phyloP scores from a whole-genome alignment of 2,888 invertebrate species.

The Meghimatium bilineatum region DNA sequence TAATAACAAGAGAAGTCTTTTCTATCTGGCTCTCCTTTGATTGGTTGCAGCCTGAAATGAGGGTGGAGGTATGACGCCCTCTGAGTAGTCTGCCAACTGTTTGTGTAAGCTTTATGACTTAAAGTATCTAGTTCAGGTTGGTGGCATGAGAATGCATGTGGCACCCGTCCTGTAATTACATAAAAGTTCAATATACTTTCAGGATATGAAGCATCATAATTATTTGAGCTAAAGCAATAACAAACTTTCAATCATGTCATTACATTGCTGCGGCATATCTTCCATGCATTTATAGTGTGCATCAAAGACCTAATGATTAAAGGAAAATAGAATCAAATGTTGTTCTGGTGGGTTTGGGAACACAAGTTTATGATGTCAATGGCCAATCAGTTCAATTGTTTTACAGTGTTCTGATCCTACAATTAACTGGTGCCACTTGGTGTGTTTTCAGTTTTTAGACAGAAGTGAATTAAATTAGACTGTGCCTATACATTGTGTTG shows the following conservation, averaged over 20 bases:
- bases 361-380: no score
- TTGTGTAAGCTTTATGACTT: conserved; percentile 64
- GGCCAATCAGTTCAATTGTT: no score
- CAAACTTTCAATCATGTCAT: neutral
- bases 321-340: no score
- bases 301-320: no score
- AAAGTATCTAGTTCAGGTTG: conserved; percentile 73
- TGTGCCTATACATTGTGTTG: no score
- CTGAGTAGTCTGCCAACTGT: conserved; percentile 74
- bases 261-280: no score
- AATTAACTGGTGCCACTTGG: no score
- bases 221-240: neutral
- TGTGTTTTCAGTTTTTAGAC: no score
- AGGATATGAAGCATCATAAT: neutral
- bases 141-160: conserved; percentile 72
- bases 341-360: no score
- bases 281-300: no score
- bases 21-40: conserved; percentile 42
- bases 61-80: conserved; percentile 72
- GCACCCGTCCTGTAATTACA: conserved; percentile 63
- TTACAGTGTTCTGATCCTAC: no score
- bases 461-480: no score
- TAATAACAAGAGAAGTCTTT: neutral
- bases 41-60: conserved; percentile 59
- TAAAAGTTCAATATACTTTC: neutral